Conservation (phyloP, 2,797 vertebrate species). For the Alfaro cultratus region DNA sequence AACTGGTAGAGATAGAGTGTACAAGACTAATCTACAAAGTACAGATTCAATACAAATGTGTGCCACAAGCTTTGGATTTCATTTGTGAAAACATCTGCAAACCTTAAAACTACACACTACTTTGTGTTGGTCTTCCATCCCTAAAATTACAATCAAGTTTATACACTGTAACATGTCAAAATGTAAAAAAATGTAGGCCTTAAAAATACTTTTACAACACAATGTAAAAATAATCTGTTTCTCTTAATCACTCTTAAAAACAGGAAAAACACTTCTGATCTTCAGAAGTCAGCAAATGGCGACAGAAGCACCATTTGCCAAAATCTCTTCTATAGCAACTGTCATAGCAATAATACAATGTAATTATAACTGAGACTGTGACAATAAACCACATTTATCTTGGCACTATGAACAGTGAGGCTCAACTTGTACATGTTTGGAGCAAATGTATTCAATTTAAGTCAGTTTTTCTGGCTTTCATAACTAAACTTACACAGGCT, state of each 20-base stretch:
- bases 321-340: background rate
- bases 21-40: background rate
- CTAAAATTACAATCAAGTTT: background rate
- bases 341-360: background rate
- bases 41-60: background rate
- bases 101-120: background rate
- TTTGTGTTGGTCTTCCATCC: background rate
- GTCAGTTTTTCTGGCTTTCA: background rate
- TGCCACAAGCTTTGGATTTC: background rate
- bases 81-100: background rate
- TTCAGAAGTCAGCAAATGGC: background rate
- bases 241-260: background rate
- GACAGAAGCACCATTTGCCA: background rate
- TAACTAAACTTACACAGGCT: background rate
- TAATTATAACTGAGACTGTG: background rate
- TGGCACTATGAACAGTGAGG: background rate
- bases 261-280: background rate
- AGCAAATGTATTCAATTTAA: background rate
- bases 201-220: background rate
- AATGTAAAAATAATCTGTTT: background rate
- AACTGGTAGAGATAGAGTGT: background rate
- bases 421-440: background rate
- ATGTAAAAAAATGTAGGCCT: background rate
- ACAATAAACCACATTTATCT: background rate
- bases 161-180: background rate